Percentiles rank a stretch among this genome's conserved stretches.
Evolutionary conservation across 2,113 vertebrate species (phyloP).

Genomic region (Vicugna pacos): DNA sequence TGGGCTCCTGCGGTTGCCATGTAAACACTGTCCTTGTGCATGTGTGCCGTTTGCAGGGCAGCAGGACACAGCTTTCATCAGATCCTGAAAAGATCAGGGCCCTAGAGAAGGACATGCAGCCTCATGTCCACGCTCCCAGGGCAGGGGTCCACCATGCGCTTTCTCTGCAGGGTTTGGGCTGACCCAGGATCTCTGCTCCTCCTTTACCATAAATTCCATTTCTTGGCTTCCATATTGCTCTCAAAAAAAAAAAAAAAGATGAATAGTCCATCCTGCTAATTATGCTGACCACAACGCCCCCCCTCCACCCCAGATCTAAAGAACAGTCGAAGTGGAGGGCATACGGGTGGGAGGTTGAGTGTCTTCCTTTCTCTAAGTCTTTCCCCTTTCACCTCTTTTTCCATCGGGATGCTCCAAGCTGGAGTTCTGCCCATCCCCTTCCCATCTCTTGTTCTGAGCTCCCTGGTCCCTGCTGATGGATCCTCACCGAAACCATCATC

Average conservation of each 20-base stretch:
- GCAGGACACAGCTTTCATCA: neutral
- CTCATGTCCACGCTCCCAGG: neutral
- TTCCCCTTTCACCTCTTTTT: neutral
- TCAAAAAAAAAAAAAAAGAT: neutral
- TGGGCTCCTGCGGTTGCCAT: neutral
- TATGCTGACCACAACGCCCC: neutral
- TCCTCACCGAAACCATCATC: neutral
- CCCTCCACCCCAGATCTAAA: neutral
- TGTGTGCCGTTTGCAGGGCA: neutral
- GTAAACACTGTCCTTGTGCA: neutral
- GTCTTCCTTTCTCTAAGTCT: neutral
- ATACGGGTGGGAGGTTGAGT: neutral
- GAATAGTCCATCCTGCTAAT: neutral
- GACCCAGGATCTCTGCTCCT: neutral
- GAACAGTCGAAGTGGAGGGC: neutral
- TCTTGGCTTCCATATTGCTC: neutral
- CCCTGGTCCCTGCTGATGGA: neutral
- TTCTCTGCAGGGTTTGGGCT: neutral
- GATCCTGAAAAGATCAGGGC: neutral
- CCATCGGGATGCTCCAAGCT: rapidly evolving
- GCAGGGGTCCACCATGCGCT: rapidly evolving
- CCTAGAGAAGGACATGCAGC: neutral
- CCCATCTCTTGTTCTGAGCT: neutral
- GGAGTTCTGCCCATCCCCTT: neutral
- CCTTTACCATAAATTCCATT: neutral